Percentiles rank a stretch among this genome's conserved stretches.
phyloP scores from a whole-genome alignment of 2,797 vertebrate species.

The Channallabes apus region DNA sequence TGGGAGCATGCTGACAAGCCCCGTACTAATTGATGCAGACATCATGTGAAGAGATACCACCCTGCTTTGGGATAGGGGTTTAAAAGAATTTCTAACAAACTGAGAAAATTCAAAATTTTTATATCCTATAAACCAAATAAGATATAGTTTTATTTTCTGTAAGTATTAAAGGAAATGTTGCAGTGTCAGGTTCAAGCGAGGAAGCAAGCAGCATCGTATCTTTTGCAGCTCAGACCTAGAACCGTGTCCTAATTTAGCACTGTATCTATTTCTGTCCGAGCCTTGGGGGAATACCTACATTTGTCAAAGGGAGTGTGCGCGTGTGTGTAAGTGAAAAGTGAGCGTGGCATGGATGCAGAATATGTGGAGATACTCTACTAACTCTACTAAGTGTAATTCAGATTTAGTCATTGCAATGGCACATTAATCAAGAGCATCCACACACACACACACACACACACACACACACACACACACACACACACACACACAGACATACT shows the following conservation, averaged over 20 bases:
- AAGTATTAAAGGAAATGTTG: neutral
- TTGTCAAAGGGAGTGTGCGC: conserved; percentile 54
- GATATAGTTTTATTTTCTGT: neutral
- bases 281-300: conserved; percentile 74
- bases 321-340: neutral
- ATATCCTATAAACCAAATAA: too few species aligned
- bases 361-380: conserved; percentile 1
- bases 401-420: neutral
- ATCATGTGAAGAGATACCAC: neutral
- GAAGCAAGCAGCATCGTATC: conserved; percentile 46
- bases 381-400: conserved; percentile 1
- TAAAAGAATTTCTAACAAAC: neutral
- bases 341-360: conserved; percentile 7
- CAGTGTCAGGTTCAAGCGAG: neutral
- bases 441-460: conserved; percentile 23
- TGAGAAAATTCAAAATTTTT: neutral
- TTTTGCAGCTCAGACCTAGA: conserved; percentile 46
- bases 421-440: conserved; percentile 18
- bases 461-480: conserved; percentile 19
- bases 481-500: conserved; percentile 19
- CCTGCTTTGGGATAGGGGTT: conserved; percentile 26
- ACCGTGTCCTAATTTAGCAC: conserved; percentile 74
- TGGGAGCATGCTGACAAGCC: neutral
- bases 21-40: neutral
- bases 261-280: conserved; percentile 72